Conservation (phyloP, 1,140 invertebrate genomes). For the Aradophagus sp. region DNA sequence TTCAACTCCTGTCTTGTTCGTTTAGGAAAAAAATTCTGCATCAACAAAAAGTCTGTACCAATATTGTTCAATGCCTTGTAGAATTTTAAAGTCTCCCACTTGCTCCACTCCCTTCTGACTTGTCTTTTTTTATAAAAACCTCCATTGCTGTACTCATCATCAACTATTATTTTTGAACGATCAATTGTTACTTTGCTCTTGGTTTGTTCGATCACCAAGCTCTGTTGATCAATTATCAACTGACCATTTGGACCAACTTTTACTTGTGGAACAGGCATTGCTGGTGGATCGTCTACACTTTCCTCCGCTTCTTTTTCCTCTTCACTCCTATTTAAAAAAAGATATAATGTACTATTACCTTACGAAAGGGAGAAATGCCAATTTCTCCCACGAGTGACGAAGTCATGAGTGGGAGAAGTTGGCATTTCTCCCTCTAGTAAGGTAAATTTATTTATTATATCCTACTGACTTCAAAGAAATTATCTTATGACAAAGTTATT, state of each 20-base stretch:
- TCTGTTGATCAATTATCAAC: slow-evolving; percentile 90
- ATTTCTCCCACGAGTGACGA: too few species aligned
- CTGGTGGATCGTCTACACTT: slow-evolving; percentile 71
- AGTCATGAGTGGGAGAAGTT: too few species aligned
- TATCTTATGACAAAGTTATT: too few species aligned
- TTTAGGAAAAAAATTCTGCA: slow-evolving; percentile 87
- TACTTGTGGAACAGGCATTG: slow-evolving; percentile 86
- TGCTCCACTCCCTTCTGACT: slow-evolving; percentile 80
- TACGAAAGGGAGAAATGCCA: too few species aligned
- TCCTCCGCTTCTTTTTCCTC: slow-evolving; percentile 65
- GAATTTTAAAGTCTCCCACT: slow-evolving; percentile 87
- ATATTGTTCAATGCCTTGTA: slow-evolving; percentile 90
- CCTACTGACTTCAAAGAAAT: too few species aligned
- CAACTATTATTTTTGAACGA: slow-evolving; percentile 79
- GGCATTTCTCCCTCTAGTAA: too few species aligned
- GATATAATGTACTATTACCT: too few species aligned
- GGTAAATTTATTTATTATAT: too few species aligned
- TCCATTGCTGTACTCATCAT: slow-evolving; percentile 78
- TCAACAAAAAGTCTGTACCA: slow-evolving; percentile 92
- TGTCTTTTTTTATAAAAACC: slow-evolving; percentile 80
- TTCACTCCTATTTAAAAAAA: slow-evolving; percentile 21
- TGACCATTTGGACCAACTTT: slow-evolving; percentile 92
- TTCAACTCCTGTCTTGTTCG: slow-evolving; percentile 87
- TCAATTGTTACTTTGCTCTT: slow-evolving; percentile 79
- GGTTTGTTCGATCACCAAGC: slow-evolving; percentile 86